Evolutionary conservation across 2,113 vertebrate species (phyloP).

Genomic region (human (Homo sapiens)): GRCh38 chr18:50061001-50061500

Average conservation of each 20-base stretch:
- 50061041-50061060: background rate
- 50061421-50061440: background rate
- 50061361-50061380: rapidly evolving
- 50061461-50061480: background rate
- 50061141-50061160: rapidly evolving
- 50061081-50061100: background rate
- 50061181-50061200: background rate
- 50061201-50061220: rapidly evolving
- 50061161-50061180: background rate
- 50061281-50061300: background rate
- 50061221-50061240: background rate
- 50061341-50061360: too few species aligned
- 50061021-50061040: background rate
- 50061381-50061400: background rate
- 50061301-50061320: background rate
- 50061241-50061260: background rate
- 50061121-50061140: too few species aligned
- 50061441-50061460: background rate
- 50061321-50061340: background rate
- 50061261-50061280: background rate
- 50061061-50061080: background rate
- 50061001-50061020: background rate
- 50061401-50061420: background rate
- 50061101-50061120: background rate
- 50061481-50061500: background rate